Base-by-base conservation (phyloP, 2,888 invertebrate genomes). In the Ecliptopera silaceata region DNA sequence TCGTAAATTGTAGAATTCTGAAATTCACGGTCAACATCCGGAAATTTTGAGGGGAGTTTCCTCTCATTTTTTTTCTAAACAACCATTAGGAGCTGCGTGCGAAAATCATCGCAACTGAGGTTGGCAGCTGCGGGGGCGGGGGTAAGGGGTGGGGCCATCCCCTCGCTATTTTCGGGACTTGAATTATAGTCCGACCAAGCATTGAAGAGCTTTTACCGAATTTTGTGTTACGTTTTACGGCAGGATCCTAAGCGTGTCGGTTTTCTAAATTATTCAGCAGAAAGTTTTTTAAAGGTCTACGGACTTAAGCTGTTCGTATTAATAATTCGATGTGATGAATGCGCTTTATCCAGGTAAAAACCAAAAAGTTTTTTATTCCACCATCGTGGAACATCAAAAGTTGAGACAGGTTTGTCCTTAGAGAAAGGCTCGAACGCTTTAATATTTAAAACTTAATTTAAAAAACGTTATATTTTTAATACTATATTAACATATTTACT, bases 141-240 rank as follows among this genome's bases (percentile, higher is more conserved):
- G 51, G 58, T 61, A 68, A 61, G 66, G 68, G 70, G 69, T 69
- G 74, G 72, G 69, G 65, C 69, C 76, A 77, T 81, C 84, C 88
- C 85, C 76, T 74, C 44, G 82, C 86, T 88, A 88, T 90, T 88
- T 89, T 89, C 83, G 85, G 82, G 77, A 78, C 82, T 82, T 88
- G 88, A 89, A 82, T 86, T 89, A 89, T 88, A 84, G 84, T 82
- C 82, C 85, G 84, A 82, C 87, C 87, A 84, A 88, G 82, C 84
- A 82, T 84, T 86, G 84, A 88, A 89, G 89, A 86, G 88, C 89
- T 86, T 88, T 88, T 88, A 84, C 87, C 76, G 84, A 88, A 88
- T 85, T 88, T 81, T 79, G 75, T 84, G 85, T 86, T 84, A 72
- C 82, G 79, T 84, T 90, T 90, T 89, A 88, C 86, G 87, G 80